Evolutionary conservation across 2,113 vertebrate species (phyloP).

Genomic region (Eulemur rufifrons): DNA sequence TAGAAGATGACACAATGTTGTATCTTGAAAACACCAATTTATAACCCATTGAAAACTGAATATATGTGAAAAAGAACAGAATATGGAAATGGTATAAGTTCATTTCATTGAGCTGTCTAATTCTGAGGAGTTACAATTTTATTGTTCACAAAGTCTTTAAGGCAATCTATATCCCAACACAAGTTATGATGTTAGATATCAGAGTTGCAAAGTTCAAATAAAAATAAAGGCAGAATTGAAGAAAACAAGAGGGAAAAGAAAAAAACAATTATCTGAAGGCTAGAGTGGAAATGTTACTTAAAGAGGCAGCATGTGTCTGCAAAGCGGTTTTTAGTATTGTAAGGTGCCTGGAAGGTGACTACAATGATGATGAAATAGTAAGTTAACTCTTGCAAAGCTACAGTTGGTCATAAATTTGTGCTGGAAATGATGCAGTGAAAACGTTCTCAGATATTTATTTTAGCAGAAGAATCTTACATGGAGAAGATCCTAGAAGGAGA

Average conservation of each 20-base stretch:
- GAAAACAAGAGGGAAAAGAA: slow-evolving; percentile 10
- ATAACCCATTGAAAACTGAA: slow-evolving; percentile 29
- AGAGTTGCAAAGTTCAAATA: slow-evolving; percentile 42
- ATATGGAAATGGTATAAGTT: not conserved
- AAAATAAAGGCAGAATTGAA: slow-evolving; percentile 41
- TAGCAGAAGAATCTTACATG: not conserved
- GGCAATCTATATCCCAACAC: not conserved
- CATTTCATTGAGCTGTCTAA: slow-evolving; percentile 3
- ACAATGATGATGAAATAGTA: not conserved
- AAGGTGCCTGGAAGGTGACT: not conserved
- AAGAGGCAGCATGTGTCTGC: not conserved
- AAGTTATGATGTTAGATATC: slow-evolving; percentile 35
- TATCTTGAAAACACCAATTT: slow-evolving; percentile 1
- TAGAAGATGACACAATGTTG: not conserved
- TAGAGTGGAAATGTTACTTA: not conserved
- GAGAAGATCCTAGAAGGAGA: not conserved
- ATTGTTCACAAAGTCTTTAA: slow-evolving; percentile 18
- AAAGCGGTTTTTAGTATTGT: not conserved
- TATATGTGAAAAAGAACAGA: not conserved
- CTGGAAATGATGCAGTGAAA: slow-evolving; percentile 42
- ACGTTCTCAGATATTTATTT: slow-evolving; percentile 33
- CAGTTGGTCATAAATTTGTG: not conserved
- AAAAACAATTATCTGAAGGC: not conserved
- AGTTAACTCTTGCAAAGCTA: slow-evolving; percentile 25
- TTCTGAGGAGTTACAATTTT: not conserved